Evolutionary conservation across 2,797 vertebrate species (phyloP).

Genomic region (Tokudaia tokunoshimensis): DNA sequence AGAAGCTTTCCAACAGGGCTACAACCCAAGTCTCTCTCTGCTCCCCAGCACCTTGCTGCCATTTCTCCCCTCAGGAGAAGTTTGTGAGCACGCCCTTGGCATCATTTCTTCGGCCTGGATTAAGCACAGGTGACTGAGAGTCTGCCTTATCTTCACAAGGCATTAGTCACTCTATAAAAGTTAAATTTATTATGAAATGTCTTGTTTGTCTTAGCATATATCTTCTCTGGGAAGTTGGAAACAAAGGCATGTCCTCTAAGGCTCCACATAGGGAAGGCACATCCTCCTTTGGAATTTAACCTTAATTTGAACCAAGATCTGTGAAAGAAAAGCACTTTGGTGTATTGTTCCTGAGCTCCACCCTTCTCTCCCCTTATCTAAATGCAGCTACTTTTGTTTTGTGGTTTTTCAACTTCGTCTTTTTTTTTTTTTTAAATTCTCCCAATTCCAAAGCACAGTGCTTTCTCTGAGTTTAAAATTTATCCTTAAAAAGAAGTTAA

Average conservation of each 20-base stretch:
- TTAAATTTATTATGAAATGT: slow-evolving; percentile 87
- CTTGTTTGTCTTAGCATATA: slow-evolving; percentile 89
- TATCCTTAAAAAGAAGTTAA: slow-evolving; percentile 53
- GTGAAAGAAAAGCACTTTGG: slow-evolving; percentile 90
- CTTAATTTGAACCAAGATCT: slow-evolving; percentile 92
- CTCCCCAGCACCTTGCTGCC: slow-evolving; percentile 54
- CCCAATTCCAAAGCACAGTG: slow-evolving; percentile 78
- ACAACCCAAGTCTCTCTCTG: slow-evolving; percentile 69
- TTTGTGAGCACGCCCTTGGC: slow-evolving; percentile 68
- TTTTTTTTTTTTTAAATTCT: slow-evolving; percentile 78
- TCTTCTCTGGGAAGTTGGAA: slow-evolving; percentile 86
- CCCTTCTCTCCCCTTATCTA: slow-evolving; percentile 90
- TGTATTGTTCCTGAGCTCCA: slow-evolving; percentile 89
- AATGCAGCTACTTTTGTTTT: slow-evolving; percentile 87
- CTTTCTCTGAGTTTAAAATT: slow-evolving; percentile 67
- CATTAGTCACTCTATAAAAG: slow-evolving; percentile 86
- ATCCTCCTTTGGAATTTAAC: slow-evolving; percentile 90
- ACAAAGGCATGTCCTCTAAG: slow-evolving; percentile 88
- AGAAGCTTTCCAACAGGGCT: slow-evolving; percentile 67
- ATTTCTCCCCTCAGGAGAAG: slow-evolving; percentile 55
- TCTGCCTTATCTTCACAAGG: slow-evolving; percentile 81
- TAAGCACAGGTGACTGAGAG: slow-evolving; percentile 82
- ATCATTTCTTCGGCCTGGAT: slow-evolving; percentile 75
- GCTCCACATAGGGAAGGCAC: slow-evolving; percentile 86
- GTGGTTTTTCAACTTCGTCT: slow-evolving; percentile 69